Evolutionary conservation across 1,140 invertebrate genomes (phyloP).

Genomic region (Rhyzopertha dominica): DNA sequence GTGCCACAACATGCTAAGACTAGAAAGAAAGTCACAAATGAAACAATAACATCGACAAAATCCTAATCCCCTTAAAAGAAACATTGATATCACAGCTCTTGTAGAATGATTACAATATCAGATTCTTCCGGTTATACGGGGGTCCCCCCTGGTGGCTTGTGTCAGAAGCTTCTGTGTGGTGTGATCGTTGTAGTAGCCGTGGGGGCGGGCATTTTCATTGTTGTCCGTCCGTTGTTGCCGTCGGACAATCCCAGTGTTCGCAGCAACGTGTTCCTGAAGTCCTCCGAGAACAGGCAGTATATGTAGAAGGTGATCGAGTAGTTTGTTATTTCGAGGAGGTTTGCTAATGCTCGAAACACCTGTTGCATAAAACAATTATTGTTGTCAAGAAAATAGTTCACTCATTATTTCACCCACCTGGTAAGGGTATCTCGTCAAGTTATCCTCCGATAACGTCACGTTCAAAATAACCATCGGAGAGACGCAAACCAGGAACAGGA

Average conservation of each 20-base stretch:
- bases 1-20: too few species aligned
- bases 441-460: constrained; percentile 59
- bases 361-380: constrained; percentile 42
- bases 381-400: not conserved
- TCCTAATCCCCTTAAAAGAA: too few species aligned
- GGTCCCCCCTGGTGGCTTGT: constrained; percentile 27
- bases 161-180: constrained; percentile 39
- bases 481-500: constrained; percentile 68
- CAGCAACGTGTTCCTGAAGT: constrained; percentile 66
- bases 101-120: constrained; percentile 9
- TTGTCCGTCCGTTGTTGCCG: constrained; percentile 28
- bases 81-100: too few species aligned
- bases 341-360: constrained; percentile 68
- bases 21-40: too few species aligned
- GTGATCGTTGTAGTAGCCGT: constrained; percentile 42
- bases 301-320: constrained; percentile 77
- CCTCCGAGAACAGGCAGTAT: constrained; percentile 71
- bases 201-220: constrained; percentile 30
- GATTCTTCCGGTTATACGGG: constrained; percentile 19
- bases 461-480: constrained; percentile 72
- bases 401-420: constrained; percentile 48
- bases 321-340: constrained; percentile 68
- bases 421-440: constrained; percentile 58
- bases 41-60: too few species aligned
- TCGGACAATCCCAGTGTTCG: constrained; percentile 60